Evolutionary conservation across 2,797 vertebrate species (phyloP).

Genomic region (Acanthurus tractus): DNA sequence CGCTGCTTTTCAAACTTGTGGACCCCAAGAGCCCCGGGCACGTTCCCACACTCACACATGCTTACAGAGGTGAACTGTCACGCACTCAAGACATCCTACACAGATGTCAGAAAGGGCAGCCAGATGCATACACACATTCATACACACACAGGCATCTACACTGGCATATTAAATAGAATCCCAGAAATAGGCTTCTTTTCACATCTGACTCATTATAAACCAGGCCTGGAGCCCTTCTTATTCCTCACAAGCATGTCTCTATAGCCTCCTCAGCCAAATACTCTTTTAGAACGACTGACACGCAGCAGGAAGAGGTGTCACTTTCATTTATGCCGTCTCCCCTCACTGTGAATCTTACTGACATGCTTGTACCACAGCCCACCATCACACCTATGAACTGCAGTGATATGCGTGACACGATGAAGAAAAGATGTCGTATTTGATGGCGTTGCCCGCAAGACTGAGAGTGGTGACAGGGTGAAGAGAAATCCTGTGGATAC

Average conservation of each 20-base stretch:
- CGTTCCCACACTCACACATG: conserved; percentile 54
- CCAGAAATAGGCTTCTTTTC: conserved; percentile 62
- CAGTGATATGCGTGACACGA: conserved; percentile 43
- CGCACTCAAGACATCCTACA: conserved; percentile 60
- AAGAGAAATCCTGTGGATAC: conserved; percentile 22
- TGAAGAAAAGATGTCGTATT: conserved; percentile 45
- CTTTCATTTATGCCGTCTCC: conserved; percentile 63
- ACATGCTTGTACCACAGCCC: conserved; percentile 51
- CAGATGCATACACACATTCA: conserved; percentile 35
- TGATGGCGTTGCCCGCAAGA: conserved; percentile 31
- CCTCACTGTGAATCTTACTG: conserved; percentile 56
- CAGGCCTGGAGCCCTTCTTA: conserved; percentile 47
- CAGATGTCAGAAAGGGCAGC: conserved; percentile 46
- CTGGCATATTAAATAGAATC: conserved; percentile 48
- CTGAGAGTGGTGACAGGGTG: conserved; percentile 13
- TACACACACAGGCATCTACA: conserved; percentile 39
- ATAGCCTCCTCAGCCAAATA: conserved; percentile 54
- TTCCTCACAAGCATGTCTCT: conserved; percentile 34
- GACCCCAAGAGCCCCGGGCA: conserved; percentile 47
- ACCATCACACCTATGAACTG: conserved; percentile 33
- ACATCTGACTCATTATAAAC: conserved; percentile 75
- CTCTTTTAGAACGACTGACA: conserved; percentile 62
- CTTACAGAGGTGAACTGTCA: conserved; percentile 71
- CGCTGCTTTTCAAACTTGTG: conserved; percentile 71
- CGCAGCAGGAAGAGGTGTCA: conserved; percentile 70